phyloP scores from a whole-genome alignment of 2,888 invertebrate species.

The Chouioia cunea region DNA sequence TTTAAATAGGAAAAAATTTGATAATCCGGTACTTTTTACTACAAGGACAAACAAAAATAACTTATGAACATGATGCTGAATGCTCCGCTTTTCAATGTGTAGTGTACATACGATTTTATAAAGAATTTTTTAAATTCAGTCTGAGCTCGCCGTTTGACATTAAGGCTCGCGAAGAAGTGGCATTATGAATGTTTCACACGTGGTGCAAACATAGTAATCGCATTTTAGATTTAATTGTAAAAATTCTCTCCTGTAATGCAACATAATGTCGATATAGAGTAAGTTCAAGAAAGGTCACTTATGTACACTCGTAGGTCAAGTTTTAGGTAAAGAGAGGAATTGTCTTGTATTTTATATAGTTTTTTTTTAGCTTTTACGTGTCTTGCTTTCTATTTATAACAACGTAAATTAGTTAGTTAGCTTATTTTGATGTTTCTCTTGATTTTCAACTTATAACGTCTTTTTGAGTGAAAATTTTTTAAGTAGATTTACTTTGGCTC shows the following conservation, averaged over 20 bases:
- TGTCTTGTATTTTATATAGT: conserved; percentile 31
- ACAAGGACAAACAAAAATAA: conserved; percentile 21
- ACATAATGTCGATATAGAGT: conserved; percentile 49
- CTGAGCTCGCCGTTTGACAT: conserved; percentile 43
- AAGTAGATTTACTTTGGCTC: conserved; percentile 3
- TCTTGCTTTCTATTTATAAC: conserved; percentile 9
- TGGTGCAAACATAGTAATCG: conserved; percentile 30
- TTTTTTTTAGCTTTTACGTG: conserved; percentile 2
- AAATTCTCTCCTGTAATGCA: conserved; percentile 45
- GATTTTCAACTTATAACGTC: no score
- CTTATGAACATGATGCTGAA: conserved; percentile 29
- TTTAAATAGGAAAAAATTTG: conserved; percentile 32
- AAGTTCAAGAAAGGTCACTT: conserved; percentile 29
- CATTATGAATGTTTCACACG: conserved; percentile 46
- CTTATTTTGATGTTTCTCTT: no score
- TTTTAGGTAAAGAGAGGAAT: conserved; percentile 27
- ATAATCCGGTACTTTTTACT: conserved; percentile 40
- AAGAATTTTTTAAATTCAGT: conserved; percentile 44
- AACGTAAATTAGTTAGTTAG: no score
- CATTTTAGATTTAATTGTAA: conserved; percentile 47
- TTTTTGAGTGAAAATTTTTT: no score
- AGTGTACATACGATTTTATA: conserved; percentile 49
- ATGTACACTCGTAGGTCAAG: conserved; percentile 25
- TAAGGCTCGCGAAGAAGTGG: conserved; percentile 47
- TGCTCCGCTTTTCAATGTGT: conserved; percentile 48